Percentiles rank a stretch among this genome's conserved stretches.
Evolutionary conservation across 2,113 vertebrate genomes (phyloP).

Genomic region (Meles meles): DNA sequence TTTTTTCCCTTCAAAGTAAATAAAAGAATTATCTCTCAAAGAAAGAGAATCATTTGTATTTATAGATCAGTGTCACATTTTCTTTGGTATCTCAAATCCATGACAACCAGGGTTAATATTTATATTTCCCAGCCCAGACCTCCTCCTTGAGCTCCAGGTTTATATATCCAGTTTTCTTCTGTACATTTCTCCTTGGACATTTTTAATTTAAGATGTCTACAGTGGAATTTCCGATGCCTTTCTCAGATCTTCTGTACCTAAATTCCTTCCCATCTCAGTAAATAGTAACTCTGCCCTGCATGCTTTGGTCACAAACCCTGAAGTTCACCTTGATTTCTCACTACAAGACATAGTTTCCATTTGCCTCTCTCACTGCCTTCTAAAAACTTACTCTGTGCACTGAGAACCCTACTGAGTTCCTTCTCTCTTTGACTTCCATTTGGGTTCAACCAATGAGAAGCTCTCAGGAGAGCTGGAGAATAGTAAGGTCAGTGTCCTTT

Average conservation of each 20-base stretch:
- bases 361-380: neutral
- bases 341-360: neutral
- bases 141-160: neutral
- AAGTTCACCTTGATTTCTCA: neutral
- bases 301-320: neutral
- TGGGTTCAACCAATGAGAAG: neutral
- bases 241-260: neutral
- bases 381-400: neutral
- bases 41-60: neutral
- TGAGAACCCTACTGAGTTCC: neutral
- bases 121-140: slow-evolving; percentile 1
- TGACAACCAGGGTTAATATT: neutral
- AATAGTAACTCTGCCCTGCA: neutral
- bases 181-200: neutral
- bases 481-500: neutral
- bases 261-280: neutral
- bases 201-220: neutral
- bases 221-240: neutral
- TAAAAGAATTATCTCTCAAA: slow-evolving; percentile 13
- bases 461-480: neutral
- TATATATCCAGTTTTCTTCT: neutral
- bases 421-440: neutral
- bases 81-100: neutral
- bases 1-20: neutral
- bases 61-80: neutral